phyloP scores from a whole-genome alignment of 2,888 invertebrate species.

The Netelia inedita region DNA sequence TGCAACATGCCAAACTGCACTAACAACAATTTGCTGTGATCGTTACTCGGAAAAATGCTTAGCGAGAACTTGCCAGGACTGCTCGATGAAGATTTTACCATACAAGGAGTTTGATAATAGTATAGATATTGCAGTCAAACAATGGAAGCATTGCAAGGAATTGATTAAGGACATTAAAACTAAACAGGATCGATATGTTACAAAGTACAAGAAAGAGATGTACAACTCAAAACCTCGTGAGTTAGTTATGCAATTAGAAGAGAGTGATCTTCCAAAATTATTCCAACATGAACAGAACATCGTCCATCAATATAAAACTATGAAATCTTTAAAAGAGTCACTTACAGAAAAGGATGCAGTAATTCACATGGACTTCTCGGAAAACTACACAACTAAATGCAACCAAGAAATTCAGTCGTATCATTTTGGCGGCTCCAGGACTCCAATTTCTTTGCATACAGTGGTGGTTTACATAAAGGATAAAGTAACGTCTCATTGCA shows the following conservation, averaged over 20 bases:
- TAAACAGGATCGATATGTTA: slow-evolving; percentile 17
- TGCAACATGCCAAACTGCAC: slow-evolving; percentile 40
- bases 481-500: slow-evolving; percentile 57
- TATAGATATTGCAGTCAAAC: slow-evolving; percentile 9
- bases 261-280: slow-evolving; percentile 22
- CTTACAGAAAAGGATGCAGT: slow-evolving; percentile 70
- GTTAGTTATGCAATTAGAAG: slow-evolving; percentile 33
- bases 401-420: slow-evolving; percentile 80
- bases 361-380: slow-evolving; percentile 80
- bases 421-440: slow-evolving; percentile 81
- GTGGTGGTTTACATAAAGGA: slow-evolving; percentile 77
- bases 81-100: slow-evolving; percentile 19
- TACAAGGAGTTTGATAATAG: slow-evolving; percentile 46
- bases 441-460: slow-evolving; percentile 80
- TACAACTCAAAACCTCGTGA: slow-evolving; percentile 10
- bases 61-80: slow-evolving; percentile 9
- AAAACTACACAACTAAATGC: slow-evolving; percentile 81
- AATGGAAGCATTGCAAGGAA: slow-evolving; percentile 13
- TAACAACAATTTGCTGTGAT: slow-evolving; percentile 56
- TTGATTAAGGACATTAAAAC: slow-evolving; percentile 29
- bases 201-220: slow-evolving; percentile 26
- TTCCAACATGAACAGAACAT: slow-evolving; percentile 70
- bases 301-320: slow-evolving; percentile 62
- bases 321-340: slow-evolving; percentile 66
- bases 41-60: slow-evolving; percentile 52